A percentile compares a stretch with the other conserved stretches of the same genome.
These are phyloP conservation scores for Dinomys branickii DNA, from an alignment of 2,113 vertebrate genomes.

Conservation along the genomic window DNA sequence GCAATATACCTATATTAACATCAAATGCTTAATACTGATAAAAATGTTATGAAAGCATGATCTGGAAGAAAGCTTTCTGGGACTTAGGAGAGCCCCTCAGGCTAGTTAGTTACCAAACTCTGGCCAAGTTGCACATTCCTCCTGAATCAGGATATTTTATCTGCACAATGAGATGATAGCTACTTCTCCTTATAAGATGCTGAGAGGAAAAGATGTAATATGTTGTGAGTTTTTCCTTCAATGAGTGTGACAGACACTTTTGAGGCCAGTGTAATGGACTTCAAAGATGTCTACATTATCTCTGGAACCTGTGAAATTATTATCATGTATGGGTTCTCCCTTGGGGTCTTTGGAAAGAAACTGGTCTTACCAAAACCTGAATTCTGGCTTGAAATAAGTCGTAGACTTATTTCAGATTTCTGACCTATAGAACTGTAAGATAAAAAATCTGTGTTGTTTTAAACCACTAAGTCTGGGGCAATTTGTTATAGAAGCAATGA, in stretches of 20 bases:
- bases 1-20: conserved; percentile 70
- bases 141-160: background rate
- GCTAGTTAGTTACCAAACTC: conserved; percentile 44
- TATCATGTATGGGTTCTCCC: background rate
- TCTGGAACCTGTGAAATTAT: background rate
- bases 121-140: background rate
- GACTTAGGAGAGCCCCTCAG: background rate
- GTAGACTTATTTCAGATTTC: background rate
- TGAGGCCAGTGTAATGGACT: background rate
- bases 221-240: background rate
- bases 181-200: background rate
- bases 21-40: conserved; percentile 72
- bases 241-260: background rate
- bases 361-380: background rate
- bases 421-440: background rate
- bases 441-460: background rate
- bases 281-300: background rate
- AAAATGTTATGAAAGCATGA: conserved; percentile 54
- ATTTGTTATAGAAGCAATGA: background rate
- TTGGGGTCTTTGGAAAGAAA: background rate
- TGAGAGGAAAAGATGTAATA: conserved; percentile 17
- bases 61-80: conserved; percentile 33
- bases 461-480: background rate
- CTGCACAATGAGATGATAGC: background rate
- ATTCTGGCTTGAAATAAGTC: background rate